Conservation (phyloP, 2,888 invertebrate genomes). For the Nipponacmea schrenckii region DNA sequence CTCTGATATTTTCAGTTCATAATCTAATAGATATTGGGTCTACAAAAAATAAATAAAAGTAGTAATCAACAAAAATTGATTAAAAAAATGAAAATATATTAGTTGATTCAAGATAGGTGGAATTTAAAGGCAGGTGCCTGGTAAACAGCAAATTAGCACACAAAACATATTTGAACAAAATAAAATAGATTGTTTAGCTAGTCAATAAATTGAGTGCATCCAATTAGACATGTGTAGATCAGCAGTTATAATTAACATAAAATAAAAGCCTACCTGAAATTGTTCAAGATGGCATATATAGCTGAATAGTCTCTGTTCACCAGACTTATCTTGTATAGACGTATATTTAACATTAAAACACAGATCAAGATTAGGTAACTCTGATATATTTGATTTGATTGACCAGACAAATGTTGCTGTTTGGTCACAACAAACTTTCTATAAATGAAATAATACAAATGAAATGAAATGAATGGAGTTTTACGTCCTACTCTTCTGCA, state of each 20-base stretch:
- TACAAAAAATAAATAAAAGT: conserved; percentile 65
- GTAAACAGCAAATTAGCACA: too few species aligned
- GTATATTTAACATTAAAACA: conserved; percentile 76
- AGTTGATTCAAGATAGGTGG: too few species aligned
- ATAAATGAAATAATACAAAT: conserved; percentile 52
- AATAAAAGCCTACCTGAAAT: conserved; percentile 74
- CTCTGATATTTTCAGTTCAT: conserved; percentile 79
- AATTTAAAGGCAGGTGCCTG: too few species aligned
- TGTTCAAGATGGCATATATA: conserved; percentile 84
- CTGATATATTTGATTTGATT: conserved; percentile 69
- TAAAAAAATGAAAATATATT: too few species aligned
- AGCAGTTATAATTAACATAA: too few species aligned
- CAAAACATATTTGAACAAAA: too few species aligned
- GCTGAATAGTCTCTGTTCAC: conserved; percentile 59
- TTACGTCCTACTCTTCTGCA: too few species aligned
- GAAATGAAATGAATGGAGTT: too few species aligned
- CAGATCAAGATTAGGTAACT: conserved; percentile 63
- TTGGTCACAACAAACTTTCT: conserved; percentile 80
- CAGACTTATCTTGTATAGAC: conserved; percentile 45
- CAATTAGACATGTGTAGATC: too few species aligned
- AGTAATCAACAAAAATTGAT: conserved; percentile 7
- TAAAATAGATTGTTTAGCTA: too few species aligned
- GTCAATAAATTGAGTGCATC: too few species aligned
- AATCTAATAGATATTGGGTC: conserved; percentile 80
- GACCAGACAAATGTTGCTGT: conserved; percentile 89